Conservation (phyloP, 2,888 invertebrate genomes). For the Chydorus sphaericus region DNA sequence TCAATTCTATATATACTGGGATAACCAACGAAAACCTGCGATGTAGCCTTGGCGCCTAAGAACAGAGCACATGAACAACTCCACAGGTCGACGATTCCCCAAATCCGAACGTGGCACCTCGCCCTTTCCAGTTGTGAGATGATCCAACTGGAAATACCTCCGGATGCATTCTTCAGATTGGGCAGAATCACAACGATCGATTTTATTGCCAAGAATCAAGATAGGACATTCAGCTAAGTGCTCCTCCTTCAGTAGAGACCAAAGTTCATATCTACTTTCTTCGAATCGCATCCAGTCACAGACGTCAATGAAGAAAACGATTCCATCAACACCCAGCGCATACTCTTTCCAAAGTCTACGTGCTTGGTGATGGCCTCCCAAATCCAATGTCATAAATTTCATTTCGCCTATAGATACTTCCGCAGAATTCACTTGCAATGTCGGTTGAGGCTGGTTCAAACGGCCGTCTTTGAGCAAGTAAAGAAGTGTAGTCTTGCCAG, state of each 20-base stretch:
- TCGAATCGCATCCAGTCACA: constrained; percentile 36
- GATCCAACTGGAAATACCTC: constrained; percentile 16
- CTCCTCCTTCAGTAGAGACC: constrained; percentile 36
- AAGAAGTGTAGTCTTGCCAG: constrained; percentile 42
- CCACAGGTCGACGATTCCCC: constrained; percentile 37
- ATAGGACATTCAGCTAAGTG: constrained; percentile 39
- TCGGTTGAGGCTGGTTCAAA: constrained; percentile 43
- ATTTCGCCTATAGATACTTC: constrained; percentile 41
- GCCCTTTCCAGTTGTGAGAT: constrained; percentile 24
- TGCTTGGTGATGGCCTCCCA: constrained; percentile 42
- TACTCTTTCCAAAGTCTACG: constrained; percentile 44
- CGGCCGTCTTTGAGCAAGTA: constrained; percentile 45
- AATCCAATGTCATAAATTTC: constrained; percentile 42
- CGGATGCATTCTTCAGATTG: constrained; percentile 35
- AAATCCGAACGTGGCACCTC: constrained; percentile 33
- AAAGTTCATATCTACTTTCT: constrained; percentile 38
- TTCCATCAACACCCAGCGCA: constrained; percentile 43
- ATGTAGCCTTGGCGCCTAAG: constrained; percentile 41
- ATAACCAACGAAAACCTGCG: constrained; percentile 42
- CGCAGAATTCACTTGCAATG: constrained; percentile 38
- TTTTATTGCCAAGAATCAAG: constrained; percentile 41
- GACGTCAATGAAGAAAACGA: constrained; percentile 40
- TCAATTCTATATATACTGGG: constrained; percentile 36
- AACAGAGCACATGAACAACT: constrained; percentile 43
- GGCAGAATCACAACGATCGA: constrained; percentile 39